Conservation (phyloP, 2,113 vertebrate genomes). For the Micromys minutus region DNA sequence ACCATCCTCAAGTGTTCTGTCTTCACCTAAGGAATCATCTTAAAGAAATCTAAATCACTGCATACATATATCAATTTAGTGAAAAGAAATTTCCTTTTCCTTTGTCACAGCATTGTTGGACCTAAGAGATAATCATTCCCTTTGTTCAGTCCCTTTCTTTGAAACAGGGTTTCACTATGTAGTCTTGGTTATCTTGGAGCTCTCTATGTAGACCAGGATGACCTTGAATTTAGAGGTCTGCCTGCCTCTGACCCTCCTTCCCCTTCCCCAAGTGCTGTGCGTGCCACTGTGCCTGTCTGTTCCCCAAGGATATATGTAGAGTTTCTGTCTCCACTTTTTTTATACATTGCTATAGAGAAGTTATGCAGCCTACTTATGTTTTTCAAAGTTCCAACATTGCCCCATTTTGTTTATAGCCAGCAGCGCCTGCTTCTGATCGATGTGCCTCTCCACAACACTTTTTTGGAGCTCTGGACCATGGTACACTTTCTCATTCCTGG, state of each 20-base stretch:
- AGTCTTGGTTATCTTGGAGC: neutral
- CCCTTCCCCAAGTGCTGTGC: neutral
- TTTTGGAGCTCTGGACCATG: conserved; percentile 93
- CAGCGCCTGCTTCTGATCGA: conserved; percentile 92
- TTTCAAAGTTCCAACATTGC: neutral
- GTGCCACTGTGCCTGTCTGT: neutral
- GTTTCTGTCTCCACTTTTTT: neutral
- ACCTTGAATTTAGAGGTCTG: neutral
- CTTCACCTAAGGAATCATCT: neutral
- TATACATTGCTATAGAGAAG: fast-evolving
- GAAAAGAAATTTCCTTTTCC: neutral
- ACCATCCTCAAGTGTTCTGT: neutral
- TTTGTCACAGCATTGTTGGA: neutral
- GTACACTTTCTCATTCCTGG: conserved; percentile 93
- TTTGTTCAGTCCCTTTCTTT: neutral
- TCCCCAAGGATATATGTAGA: neutral
- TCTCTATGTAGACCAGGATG: neutral
- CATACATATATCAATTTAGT: neutral
- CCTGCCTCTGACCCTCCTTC: too few relatives aligned
- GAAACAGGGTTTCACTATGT: neutral
- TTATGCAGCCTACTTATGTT: neutral
- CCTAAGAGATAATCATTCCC: neutral
- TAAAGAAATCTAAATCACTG: neutral
- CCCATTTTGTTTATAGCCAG: conserved; percentile 80
- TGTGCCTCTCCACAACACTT: conserved; percentile 90